Base-by-base conservation (phyloP, 2,797 vertebrate genomes). In the Otolemur crassicaudatus region DNA sequence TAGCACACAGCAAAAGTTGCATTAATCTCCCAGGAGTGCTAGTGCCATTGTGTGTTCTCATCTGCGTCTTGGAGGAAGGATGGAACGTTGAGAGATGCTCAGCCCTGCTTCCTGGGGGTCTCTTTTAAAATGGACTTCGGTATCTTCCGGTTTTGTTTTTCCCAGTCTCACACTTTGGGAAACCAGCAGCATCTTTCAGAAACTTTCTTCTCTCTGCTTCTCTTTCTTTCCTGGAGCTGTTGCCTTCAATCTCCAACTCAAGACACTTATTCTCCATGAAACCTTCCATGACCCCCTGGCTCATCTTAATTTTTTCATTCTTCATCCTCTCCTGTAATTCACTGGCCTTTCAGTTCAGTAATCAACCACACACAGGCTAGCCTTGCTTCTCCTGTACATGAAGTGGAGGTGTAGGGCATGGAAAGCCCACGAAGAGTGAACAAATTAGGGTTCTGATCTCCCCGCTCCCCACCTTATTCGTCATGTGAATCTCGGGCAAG, bases 121-220 rank as follows among this genome's bases (percentile, higher is more conserved):
- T 88, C n/a, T 72, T 83, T 79, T 23, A 29, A 58, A 16, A 23
- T 56, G n/a, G 22, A 27, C 6, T 27, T 43, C 27, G 27, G 25
- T 53, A 83, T 75, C 90, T 84, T 58, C 53, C 70, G 31, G 1
- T 65, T 88, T 90, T 60, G 7, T 80, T 94, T 90, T 56, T 72
- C 13, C 14, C n/a, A 65, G 56, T 76, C 43, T 80, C n/a, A 43
- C 25, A 12, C 13, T 89, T 19, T 40, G 53, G 25, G 53, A 69
- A 94, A 37, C 49, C 49, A n/a, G 7, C 20, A 69, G 19, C 5
- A 2, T 92, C 27, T 20, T 43, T n/a, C 7, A 91, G 82, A 72
- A 46, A 49, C 19, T 77, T 86, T 77, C 60, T 89, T 70, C 5
- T 58, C 70, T 23, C 34, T 49, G 23, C 4, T 65, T 84, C 12